Evolutionary conservation across 2,888 invertebrate species (phyloP).

Genomic region (Cantharis flavilabris): DNA sequence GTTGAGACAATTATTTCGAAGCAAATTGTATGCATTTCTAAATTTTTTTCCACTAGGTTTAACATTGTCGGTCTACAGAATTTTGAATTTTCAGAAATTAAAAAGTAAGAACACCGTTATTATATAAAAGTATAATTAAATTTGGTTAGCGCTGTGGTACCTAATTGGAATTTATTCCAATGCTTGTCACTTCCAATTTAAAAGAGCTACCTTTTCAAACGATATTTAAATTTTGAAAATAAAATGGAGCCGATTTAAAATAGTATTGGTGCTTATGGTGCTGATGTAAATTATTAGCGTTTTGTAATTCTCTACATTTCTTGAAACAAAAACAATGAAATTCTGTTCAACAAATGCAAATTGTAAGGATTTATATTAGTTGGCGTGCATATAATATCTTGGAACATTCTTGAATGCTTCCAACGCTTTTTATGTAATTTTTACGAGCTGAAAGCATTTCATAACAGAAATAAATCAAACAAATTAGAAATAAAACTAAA

Average conservation of each 20-base stretch:
- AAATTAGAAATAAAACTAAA: not conserved
- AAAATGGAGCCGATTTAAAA: not conserved
- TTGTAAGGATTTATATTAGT: constrained; percentile 6
- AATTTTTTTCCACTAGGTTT: not conserved
- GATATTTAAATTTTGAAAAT: not conserved
- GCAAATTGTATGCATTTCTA: not conserved
- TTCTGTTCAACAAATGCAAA: constrained; percentile 20
- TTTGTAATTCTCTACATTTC: constrained; percentile 18
- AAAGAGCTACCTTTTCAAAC: not conserved
- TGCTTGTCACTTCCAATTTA: not conserved
- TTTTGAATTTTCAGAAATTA: not conserved
- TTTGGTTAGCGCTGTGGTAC: not conserved
- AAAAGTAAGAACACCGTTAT: not conserved
- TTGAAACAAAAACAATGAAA: constrained; percentile 24
- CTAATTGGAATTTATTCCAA: not conserved
- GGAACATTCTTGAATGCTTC: not conserved
- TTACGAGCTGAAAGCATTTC: not conserved
- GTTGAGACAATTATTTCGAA: not conserved
- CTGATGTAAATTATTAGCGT: constrained; percentile 11
- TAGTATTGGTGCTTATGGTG: constrained; percentile 5
- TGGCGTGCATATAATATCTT: not conserved
- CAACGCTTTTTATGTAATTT: not conserved
- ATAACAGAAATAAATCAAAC: not conserved
- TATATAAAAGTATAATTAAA: not conserved
- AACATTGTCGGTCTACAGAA: not conserved